Evolutionary conservation across 2,797 vertebrate genomes (phyloP).

Genomic region (Rhinella marina): DNA sequence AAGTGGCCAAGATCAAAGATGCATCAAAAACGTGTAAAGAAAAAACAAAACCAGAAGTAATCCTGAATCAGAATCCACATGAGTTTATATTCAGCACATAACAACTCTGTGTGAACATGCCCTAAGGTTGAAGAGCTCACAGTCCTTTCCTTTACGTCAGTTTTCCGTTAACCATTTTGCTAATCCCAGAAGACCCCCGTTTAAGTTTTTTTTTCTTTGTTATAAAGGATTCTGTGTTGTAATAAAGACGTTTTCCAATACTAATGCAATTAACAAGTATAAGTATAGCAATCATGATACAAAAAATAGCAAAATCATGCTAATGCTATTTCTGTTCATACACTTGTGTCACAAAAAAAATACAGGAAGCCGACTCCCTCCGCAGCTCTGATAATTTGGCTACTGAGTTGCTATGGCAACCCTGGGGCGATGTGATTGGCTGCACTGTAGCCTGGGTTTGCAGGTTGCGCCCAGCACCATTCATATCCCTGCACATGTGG

Average conservation of each 20-base stretch:
- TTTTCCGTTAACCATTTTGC: no score
- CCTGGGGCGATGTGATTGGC: slow-evolving; percentile 18
- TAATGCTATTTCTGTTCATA: not conserved
- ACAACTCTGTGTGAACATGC: no score
- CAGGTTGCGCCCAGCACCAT: not conserved
- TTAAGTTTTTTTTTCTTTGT: no score
- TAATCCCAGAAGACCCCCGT: no score
- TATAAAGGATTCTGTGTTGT: not conserved
- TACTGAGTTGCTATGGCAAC: slow-evolving; percentile 59
- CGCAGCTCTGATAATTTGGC: slow-evolving; percentile 39
- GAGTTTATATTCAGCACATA: no score
- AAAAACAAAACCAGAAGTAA: no score
- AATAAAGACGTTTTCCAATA: not conserved
- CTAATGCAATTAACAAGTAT: not conserved
- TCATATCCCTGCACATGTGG: not conserved
- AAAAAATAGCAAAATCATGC: not conserved
- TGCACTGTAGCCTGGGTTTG: slow-evolving; percentile 24
- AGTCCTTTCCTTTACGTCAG: no score
- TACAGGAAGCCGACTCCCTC: slow-evolving; percentile 37
- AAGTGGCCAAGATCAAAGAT: no score
- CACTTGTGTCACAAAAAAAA: not conserved
- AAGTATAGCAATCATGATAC: not conserved
- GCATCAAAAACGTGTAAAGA: no score
- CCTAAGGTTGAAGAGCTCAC: no score
- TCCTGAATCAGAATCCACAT: no score